Evolutionary conservation across 2,113 vertebrate species (phyloP), one percentile per base, ranked within the genome.

Genomic region (Dinomys branickii): DNA sequence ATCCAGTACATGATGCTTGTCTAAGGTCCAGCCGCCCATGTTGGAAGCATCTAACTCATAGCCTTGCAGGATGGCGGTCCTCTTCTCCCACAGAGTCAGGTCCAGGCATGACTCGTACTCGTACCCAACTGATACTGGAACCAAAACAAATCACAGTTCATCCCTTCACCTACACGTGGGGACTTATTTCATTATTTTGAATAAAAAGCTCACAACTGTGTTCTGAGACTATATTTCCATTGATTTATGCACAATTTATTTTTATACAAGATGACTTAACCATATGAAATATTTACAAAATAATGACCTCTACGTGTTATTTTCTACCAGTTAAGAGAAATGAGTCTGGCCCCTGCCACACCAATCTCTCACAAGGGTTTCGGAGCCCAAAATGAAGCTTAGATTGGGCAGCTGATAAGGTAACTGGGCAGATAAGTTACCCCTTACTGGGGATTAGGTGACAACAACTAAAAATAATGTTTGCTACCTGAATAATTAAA

Each of bases 81-180:
- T 98, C 98, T 99, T 99, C 97, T 99, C 99, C 99, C 99, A 99
- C 7, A 99, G 99, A 71, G 99, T 99, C 94, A 99, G 98, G 97
- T 99, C 99, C 95, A 99, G 98, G 94, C 99, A 99, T 4, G 99
- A 99, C 98, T 99, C 99, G 52, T 99, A 99, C 95, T 99, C 99
- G 8, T 99, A 99, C 9, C 99, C 99, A 95, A 99, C 99, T 35
- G 99, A 99, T 97, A 99, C 99, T 99, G 98, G 90, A 99, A 98
- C 24, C 17, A 95, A 90, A 98, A 91, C 26, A 98, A 28, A 86
- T 71, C 81, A 95, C 10, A 75, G 67, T 30, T 85, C 52, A 90
- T 41, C 33, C 52, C 90, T 54, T 56, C 78, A 95, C 35, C 11
- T 4, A 7, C 5, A 88, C 58, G 81, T 12, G 28, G 38, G 88